Conservation (phyloP, 2,888 invertebrate genomes). For the Abrostola triplasia region DNA sequence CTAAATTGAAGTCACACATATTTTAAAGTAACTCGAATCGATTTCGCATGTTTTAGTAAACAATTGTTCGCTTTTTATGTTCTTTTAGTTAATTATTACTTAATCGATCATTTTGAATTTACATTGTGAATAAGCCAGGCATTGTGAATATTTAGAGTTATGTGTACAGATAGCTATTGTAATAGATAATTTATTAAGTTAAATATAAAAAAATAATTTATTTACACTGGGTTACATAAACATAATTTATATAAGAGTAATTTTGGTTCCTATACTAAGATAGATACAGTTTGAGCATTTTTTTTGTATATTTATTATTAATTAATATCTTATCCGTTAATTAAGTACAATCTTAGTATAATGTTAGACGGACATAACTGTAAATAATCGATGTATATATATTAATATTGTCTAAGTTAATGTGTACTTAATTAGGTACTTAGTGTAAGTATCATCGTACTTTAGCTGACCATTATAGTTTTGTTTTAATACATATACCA, state of each 20-base stretch:
- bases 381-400: slow-evolving; percentile 54
- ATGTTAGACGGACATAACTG: slow-evolving; percentile 49
- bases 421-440: slow-evolving; percentile 61
- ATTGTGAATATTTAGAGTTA: slow-evolving; percentile 68
- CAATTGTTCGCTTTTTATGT: slow-evolving; percentile 37
- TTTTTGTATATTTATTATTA: slow-evolving; percentile 81
- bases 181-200: slow-evolving; percentile 76
- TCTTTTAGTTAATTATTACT: slow-evolving; percentile 33
- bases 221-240: slow-evolving; percentile 71
- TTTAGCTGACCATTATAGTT: slow-evolving; percentile 51
- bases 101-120: slow-evolving; percentile 25
- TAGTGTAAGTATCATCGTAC: slow-evolving; percentile 50
- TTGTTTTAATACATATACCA: slow-evolving; percentile 31
- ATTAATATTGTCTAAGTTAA: slow-evolving; percentile 48
- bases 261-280: slow-evolving; percentile 88
- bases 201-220: slow-evolving; percentile 76
- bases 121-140: slow-evolving; percentile 52
- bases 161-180: slow-evolving; percentile 80
- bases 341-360: slow-evolving; percentile 64
- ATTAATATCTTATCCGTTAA: slow-evolving; percentile 60
- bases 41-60: slow-evolving; percentile 18
- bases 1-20: background rate
- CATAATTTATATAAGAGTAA: slow-evolving; percentile 67
- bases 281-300: slow-evolving; percentile 75
- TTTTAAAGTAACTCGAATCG: slow-evolving; percentile 13